These are phyloP conservation scores for Labroides dimidiatus DNA, from an alignment of 2,797 vertebrate species.

Conservation along the genomic window DNA sequence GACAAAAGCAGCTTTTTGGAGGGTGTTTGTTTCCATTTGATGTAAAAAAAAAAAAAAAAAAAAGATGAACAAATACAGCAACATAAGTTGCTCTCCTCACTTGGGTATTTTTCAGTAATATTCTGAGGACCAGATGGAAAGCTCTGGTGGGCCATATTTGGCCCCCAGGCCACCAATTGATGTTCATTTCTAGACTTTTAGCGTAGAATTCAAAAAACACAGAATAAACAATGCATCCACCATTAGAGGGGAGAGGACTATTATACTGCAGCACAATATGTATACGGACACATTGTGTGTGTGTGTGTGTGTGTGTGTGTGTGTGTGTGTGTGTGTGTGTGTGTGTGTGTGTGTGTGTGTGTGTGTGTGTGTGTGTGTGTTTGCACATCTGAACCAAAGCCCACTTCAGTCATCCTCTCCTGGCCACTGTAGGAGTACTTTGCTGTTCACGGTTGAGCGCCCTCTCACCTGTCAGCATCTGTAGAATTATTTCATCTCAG, in stretches of 20 bases:
- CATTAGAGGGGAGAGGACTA: not conserved
- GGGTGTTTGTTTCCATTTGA: no score
- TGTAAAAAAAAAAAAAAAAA: no score
- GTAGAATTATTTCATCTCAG: constrained; percentile 74
- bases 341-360: not conserved
- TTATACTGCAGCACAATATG: no score
- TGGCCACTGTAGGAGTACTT: constrained; percentile 75
- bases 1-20: no score
- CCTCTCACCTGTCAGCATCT: constrained; percentile 84
- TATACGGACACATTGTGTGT: not conserved
- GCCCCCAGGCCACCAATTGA: no score
- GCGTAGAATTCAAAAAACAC: not conserved
- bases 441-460: constrained; percentile 72
- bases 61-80: no score
- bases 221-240: constrained; percentile 42
- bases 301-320: not conserved
- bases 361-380: constrained; percentile 6
- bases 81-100: no score
- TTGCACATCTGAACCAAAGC: constrained; percentile 19
- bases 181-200: not conserved
- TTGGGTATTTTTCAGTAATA: no score
- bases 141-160: no score
- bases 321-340: not conserved
- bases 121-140: no score
- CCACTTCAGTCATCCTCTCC: constrained; percentile 31